phyloP scores from a whole-genome alignment of 2,888 invertebrate species.

The Napeogenes inachia region DNA sequence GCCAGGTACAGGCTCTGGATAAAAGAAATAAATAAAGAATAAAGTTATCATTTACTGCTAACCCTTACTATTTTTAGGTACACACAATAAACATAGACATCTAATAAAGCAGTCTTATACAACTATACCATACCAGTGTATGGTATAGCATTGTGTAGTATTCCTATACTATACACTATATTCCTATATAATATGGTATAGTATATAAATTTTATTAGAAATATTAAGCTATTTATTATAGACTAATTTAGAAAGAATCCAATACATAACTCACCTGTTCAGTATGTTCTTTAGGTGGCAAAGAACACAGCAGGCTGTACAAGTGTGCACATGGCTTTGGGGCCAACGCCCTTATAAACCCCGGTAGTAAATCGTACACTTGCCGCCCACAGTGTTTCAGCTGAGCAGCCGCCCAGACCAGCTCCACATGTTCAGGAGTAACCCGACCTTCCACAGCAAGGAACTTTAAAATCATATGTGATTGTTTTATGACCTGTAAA shows the following conservation, averaged over 20 bases:
- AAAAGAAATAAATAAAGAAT: neutral
- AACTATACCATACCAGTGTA: no score
- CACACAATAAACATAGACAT: no score
- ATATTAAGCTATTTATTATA: no score
- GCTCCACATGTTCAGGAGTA: slow-evolving; percentile 92
- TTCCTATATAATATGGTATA: no score
- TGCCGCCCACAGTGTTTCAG: slow-evolving; percentile 96
- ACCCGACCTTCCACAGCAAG: slow-evolving; percentile 94
- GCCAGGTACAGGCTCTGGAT: slow-evolving; percentile 90
- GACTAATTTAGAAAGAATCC: no score
- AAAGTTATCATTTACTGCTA: no score
- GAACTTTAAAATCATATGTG: slow-evolving; percentile 94
- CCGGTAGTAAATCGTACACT: slow-evolving; percentile 92
- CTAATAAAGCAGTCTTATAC: no score
- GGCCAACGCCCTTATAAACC: slow-evolving; percentile 92
- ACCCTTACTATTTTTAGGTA: no score
- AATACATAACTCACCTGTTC: slow-evolving; percentile 81
- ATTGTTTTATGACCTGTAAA: slow-evolving; percentile 91
- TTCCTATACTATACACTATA: no score
- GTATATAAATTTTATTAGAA: no score
- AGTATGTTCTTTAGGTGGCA: slow-evolving; percentile 94
- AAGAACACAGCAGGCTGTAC: slow-evolving; percentile 88
- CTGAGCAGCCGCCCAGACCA: slow-evolving; percentile 97
- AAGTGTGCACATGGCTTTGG: slow-evolving; percentile 92
- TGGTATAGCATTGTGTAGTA: no score